Evolutionary conservation across 2,797 vertebrate species (phyloP), one percentile per base, ranked within the genome.

Genomic region (Dallia pectoralis): DNA sequence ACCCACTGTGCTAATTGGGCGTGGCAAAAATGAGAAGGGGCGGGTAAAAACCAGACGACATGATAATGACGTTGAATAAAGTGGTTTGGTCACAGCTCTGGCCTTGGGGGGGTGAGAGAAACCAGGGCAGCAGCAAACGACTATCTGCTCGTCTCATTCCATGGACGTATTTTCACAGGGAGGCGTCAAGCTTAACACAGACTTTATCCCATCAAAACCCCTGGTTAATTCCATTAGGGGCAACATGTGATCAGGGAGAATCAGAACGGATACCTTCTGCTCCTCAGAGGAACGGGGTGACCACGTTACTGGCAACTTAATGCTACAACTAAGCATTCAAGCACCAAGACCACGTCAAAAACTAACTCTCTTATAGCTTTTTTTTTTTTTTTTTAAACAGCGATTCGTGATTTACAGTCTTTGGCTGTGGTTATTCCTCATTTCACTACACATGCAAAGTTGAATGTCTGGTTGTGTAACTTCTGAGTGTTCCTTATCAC

Each of bases 141-240:
- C 78, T 63, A 79, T 75, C 75, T 70, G 74, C 53, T 59, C 33
- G 71, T 72, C 80, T 47, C 69, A 4, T 66, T 77, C 77, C 66
- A 6, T 62, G 65, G 67, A 73, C 32, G 79, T 70, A 59, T 78
- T 69, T 56, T 80, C 74, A 70, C 77, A 82, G 84, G 80, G 69
- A 7, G 81, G 85, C 53, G 25, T 44, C 40, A 25, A 59, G 81
- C 69, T n/a, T 1, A 66, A 70, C 75, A 78, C 63, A 12, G 70
- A 70, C 64, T 67, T 87, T 76, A 85, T 84, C 86, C 85, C 80
- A 83, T 88, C 83, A 84, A 44, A 79, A 75, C 78, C 53, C 63
- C 77, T 76, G 80, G 89, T 88, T 85, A 84, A 91, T 85, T 89
- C 78, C 86, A 89, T 90, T 90, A 87, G 82, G 76, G 79, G 77